Evolutionary conservation across 1,140 invertebrate genomes (phyloP), one percentile per base, ranked within the genome.

Genomic region (Dendroctonus valens): DNA sequence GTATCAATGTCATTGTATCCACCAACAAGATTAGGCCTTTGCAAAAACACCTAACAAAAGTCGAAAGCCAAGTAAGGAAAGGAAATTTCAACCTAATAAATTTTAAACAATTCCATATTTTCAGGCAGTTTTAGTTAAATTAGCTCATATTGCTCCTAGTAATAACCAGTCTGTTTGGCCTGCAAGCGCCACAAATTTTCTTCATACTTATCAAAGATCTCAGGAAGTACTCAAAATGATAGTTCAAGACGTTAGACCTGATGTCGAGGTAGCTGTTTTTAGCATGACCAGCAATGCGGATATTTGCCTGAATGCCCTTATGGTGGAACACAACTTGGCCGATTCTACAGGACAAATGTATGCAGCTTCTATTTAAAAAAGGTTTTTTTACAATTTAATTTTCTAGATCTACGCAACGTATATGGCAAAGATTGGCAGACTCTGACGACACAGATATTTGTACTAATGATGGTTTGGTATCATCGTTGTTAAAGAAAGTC

Each of bases 251-350:
- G 46, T 57, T 7, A 48, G 65, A 14, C 68, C 65, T 5, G 58
- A 50, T 37, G 6, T 73, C 5, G 62, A 71, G 51, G 70, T 71
- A 11, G 70, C 62, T 6, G 8, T 73, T 14, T 71, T 73, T 52
- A 63, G 70, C 44, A 52, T 54, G 7, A 39, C 11, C 41, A 48
- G 51, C 0, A 49, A 55, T 8, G 68, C 66, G 6, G 68, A 73
- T 63, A 46, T 73, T 51, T 73, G 72, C 54, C n/a, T 73, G 3
- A 73, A 73, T 59, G 57, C 72, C 8, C 42, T 70, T 12, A 68
- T 73, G 52, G 72, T 73, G 5, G 58, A 67, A 14, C 44, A 68
- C 44, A 68, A 69, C 38, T 65, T 61, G 11, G 72, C 70, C 7
- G 49, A 60, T 57, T 71, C 70, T 38, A 70, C 66, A 9, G 72